These are phyloP conservation scores for Chloropsis cyanopogon DNA, from an alignment of 2,113 vertebrate genomes.

Conservation along the genomic window DNA sequence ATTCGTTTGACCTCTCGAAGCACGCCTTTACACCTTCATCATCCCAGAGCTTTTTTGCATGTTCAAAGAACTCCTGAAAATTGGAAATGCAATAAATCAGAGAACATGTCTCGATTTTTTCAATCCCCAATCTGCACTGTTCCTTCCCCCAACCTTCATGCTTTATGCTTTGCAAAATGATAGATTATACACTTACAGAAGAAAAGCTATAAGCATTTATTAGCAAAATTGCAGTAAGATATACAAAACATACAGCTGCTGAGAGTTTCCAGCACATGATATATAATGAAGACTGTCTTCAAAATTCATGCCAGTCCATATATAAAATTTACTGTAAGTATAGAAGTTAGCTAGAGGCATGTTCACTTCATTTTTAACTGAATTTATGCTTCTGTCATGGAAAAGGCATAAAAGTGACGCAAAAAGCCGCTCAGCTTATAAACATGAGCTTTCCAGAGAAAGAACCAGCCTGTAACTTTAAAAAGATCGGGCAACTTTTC, in stretches of 20 bases:
- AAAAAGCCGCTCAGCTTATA: not conserved
- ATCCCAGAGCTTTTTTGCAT: constrained; percentile 98
- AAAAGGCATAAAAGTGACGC: not conserved
- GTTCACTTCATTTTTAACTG: constrained; percentile 6
- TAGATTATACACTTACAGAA: not conserved
- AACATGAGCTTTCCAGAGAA: not conserved
- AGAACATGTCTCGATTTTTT: not conserved
- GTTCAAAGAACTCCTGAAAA: constrained; percentile 96
- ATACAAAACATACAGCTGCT: not conserved
- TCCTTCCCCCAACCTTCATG: not conserved
- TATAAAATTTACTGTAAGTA: not conserved
- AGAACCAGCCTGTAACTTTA: not conserved
- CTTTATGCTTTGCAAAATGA: not conserved
- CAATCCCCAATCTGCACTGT: not conserved
- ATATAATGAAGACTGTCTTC: not conserved
- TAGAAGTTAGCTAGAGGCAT: not conserved
- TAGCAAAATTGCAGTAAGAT: not conserved
- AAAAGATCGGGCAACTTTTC: not conserved
- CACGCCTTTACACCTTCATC: constrained; percentile 97
- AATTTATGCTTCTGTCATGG: not conserved
- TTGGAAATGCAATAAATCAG: constrained; percentile 24
- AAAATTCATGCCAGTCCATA: not conserved
- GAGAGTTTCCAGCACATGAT: not conserved
- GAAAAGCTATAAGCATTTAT: not conserved
- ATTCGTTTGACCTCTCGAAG: constrained; percentile 97